These are phyloP conservation scores for Ceyx melanurus DNA, from an alignment of 2,113 vertebrate genomes.

Conservation along the genomic window DNA sequence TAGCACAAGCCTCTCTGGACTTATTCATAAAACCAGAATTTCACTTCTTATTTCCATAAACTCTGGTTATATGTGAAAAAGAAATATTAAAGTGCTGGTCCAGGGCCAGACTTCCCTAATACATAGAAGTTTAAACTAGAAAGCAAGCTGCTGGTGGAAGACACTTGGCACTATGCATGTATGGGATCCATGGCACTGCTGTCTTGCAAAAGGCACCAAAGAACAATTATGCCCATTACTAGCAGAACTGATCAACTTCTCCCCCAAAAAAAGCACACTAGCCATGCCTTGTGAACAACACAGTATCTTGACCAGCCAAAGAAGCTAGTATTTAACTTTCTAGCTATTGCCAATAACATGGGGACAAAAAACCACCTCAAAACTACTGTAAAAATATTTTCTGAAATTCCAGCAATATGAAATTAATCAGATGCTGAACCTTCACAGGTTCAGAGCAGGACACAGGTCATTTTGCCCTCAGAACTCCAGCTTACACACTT, in stretches of 20 bases:
- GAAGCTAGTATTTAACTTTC: neutral
- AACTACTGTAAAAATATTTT: neutral
- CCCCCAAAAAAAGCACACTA: neutral
- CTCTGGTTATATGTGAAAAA: slow-evolving; percentile 22
- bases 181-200: neutral
- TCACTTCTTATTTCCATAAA: slow-evolving; percentile 29
- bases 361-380: neutral
- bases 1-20: slow-evolving; percentile 9
- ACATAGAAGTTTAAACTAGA: neutral
- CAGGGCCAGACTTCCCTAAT: slow-evolving; percentile 7
- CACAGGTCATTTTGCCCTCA: neutral
- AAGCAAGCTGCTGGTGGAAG: slow-evolving; percentile 21
- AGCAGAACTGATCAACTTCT: neutral
- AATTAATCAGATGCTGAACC: neutral
- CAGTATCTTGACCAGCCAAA: neutral
- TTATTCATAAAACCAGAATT: slow-evolving; percentile 12
- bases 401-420: neutral
- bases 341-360: neutral
- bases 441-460: neutral
- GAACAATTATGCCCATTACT: neutral
- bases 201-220: slow-evolving; percentile 17
- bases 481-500: neutral
- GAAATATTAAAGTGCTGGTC: slow-evolving; percentile 22
- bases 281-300: neutral
- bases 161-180: neutral